Evolutionary conservation across 92 coral and sea anemone genomes (phyloP).

Genomic region (Paramuricea clavata): DNA sequence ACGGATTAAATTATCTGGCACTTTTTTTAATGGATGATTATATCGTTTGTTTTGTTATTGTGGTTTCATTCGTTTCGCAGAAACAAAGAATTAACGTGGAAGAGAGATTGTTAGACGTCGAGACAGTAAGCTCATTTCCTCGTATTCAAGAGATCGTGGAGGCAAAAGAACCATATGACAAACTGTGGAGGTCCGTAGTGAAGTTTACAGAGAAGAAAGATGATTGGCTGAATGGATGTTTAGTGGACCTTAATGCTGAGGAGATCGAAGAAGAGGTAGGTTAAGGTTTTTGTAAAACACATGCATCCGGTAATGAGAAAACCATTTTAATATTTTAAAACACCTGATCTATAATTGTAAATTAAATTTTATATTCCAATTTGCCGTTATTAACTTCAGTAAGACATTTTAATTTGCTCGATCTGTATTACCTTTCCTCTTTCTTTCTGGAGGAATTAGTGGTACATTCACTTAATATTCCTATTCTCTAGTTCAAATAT

Average conservation of each 20-base stretch:
- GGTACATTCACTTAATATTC: background rate
- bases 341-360: too few relatives aligned
- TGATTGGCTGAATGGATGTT: constrained; percentile 84
- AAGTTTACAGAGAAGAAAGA: constrained; percentile 86
- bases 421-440: background rate
- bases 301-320: too few relatives aligned
- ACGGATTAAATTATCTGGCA: too few relatives aligned
- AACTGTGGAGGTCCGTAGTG: constrained; percentile 93
- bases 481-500: background rate
- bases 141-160: constrained; percentile 93
- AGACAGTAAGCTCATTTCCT: constrained; percentile 84
- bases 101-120: constrained; percentile 86
- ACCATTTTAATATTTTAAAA: too few relatives aligned
- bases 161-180: constrained; percentile 96
- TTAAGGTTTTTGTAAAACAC: background rate
- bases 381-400: too few relatives aligned
- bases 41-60: too few relatives aligned
- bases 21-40: too few relatives aligned
- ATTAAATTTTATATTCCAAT: too few relatives aligned
- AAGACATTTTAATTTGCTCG: too few relatives aligned
- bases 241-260: constrained; percentile 85
- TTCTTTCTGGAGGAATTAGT: background rate
- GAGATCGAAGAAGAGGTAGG: constrained; percentile 95
- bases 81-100: constrained; percentile 91
- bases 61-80: constrained; percentile 54